Conservation (phyloP, 2,113 vertebrate species). For the Oryzias javanicus region DNA sequence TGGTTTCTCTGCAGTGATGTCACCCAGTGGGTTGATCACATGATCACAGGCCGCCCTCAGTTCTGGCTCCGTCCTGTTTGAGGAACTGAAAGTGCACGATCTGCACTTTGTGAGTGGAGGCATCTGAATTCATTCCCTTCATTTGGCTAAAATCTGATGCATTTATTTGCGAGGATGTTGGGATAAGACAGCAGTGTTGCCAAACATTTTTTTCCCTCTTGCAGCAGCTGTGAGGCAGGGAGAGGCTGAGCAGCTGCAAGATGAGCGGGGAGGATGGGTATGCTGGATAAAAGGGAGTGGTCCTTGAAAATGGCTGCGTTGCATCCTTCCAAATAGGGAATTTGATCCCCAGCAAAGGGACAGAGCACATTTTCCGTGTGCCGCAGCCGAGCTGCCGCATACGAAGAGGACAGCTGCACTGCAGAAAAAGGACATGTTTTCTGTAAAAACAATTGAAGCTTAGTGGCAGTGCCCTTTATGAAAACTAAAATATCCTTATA, state of each 20-base stretch:
- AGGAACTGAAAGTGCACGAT: slow-evolving; percentile 32
- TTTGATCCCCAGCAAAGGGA: slow-evolving; percentile 37
- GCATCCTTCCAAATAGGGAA: slow-evolving; percentile 34
- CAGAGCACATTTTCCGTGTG: slow-evolving; percentile 33
- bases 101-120: slow-evolving; percentile 11
- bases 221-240: slow-evolving; percentile 58
- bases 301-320: slow-evolving; percentile 33
- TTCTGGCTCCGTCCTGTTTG: slow-evolving; percentile 16
- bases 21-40: slow-evolving; percentile 70
- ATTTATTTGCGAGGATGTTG: too few relatives aligned
- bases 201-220: slow-evolving; percentile 4
- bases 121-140: too few relatives aligned
- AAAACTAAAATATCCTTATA: too few relatives aligned
- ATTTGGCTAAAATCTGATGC: too few relatives aligned
- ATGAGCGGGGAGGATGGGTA: slow-evolving; percentile 59
- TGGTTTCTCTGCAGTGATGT: slow-evolving; percentile 76
- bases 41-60: slow-evolving; percentile 34
- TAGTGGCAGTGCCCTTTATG: too few relatives aligned
- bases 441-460: too few relatives aligned
- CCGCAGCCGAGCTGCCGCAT: slow-evolving; percentile 7
- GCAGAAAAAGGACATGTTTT: neutral
- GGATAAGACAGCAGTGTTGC: slow-evolving; percentile 31
- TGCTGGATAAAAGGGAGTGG: slow-evolving; percentile 60
- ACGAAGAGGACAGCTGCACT: neutral
- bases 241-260: slow-evolving; percentile 63